Percentiles rank a stretch among this genome's conserved stretches.
Evolutionary conservation across 2,797 vertebrate genomes (phyloP).

Genomic region (Pachyuromys duprasi): DNA sequence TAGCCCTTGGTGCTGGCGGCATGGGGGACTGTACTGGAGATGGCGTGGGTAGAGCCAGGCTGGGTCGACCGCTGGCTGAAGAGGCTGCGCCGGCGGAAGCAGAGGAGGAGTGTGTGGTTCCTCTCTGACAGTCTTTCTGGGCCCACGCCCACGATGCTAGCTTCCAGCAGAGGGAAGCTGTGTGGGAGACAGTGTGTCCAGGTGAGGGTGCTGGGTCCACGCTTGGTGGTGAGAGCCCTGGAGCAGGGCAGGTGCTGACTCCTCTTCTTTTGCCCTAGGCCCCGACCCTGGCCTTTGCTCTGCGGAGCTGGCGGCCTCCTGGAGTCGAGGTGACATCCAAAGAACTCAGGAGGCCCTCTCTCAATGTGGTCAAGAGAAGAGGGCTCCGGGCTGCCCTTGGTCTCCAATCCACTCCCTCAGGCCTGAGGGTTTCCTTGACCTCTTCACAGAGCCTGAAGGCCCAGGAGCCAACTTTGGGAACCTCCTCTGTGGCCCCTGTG

Average conservation of each 20-base stretch:
- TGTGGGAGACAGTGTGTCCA: slow-evolving; percentile 61
- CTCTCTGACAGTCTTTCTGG: slow-evolving; percentile 11
- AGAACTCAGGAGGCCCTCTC: not conserved
- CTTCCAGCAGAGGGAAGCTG: not conserved
- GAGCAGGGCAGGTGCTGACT: not conserved
- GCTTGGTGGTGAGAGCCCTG: not conserved
- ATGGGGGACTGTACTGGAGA: slow-evolving; percentile 90
- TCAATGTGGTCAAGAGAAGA: slow-evolving; percentile 60
- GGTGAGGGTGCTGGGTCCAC: slow-evolving; percentile 62
- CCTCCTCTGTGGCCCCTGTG: not conserved
- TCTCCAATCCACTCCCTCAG: slow-evolving; percentile 10
- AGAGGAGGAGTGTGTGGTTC: slow-evolving; percentile 62
- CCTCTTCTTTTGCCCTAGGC: slow-evolving; percentile 53
- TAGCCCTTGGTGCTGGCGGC: slow-evolving; percentile 91
- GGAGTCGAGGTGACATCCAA: slow-evolving; percentile 43
- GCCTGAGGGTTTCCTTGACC: not conserved
- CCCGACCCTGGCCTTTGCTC: slow-evolving; percentile 65
- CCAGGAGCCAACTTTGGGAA: not conserved
- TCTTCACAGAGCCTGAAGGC: slow-evolving; percentile 1
- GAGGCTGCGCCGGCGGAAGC: slow-evolving; percentile 66
- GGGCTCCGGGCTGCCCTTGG: slow-evolving; percentile 69
- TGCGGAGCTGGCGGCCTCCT: slow-evolving; percentile 74
- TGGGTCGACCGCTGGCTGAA: slow-evolving; percentile 72
- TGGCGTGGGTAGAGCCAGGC: slow-evolving; percentile 85
- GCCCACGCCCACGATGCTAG: not conserved